Percentiles rank a stretch among this genome's conserved stretches.
Conservation (phyloP, 1,140 invertebrate species). For the Philotrypesis tridentata region DNA sequence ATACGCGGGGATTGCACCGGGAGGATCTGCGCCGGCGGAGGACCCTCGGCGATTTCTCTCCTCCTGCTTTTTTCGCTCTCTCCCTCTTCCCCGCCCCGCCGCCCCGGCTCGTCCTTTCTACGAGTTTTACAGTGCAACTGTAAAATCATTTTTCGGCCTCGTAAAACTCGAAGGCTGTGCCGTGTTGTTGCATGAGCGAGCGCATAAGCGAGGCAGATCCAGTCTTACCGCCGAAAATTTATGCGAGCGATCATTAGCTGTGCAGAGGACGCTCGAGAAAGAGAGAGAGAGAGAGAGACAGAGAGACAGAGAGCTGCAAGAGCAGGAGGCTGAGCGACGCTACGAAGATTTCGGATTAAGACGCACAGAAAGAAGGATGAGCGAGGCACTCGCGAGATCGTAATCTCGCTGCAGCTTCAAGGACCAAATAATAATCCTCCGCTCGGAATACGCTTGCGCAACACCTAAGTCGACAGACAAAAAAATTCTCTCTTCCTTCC, state of each 20-base stretch:
- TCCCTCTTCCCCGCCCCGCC: neutral
- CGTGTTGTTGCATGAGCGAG: neutral
- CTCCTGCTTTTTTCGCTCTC: neutral
- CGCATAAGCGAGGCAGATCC: neutral
- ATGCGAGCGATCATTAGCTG: constrained; percentile 53
- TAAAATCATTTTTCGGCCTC: constrained; percentile 56
- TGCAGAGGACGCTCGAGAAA: constrained; percentile 36
- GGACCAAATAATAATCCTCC: constrained; percentile 20
- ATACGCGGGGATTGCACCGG: constrained; percentile 28
- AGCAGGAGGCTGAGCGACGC: neutral
- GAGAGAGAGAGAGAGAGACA: too few relatives aligned
- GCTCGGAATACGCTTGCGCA: constrained; percentile 18
- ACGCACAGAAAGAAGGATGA: constrained; percentile 27
- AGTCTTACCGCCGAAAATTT: constrained; percentile 45
- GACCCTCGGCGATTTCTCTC: neutral
- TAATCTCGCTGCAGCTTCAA: constrained; percentile 23
- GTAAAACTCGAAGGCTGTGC: constrained; percentile 43
- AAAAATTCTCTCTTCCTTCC: neutral
- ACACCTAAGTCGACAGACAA: neutral
- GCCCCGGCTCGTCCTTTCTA: neutral
- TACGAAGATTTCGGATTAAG: constrained; percentile 32
- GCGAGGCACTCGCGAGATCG: constrained; percentile 33
- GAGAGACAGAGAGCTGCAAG: too few relatives aligned
- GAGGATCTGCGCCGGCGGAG: neutral
- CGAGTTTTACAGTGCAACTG: constrained; percentile 53